Evolutionary conservation across 2,888 invertebrate species (phyloP), one percentile per base, ranked within the genome.

Genomic region (Netelia melanura): DNA sequence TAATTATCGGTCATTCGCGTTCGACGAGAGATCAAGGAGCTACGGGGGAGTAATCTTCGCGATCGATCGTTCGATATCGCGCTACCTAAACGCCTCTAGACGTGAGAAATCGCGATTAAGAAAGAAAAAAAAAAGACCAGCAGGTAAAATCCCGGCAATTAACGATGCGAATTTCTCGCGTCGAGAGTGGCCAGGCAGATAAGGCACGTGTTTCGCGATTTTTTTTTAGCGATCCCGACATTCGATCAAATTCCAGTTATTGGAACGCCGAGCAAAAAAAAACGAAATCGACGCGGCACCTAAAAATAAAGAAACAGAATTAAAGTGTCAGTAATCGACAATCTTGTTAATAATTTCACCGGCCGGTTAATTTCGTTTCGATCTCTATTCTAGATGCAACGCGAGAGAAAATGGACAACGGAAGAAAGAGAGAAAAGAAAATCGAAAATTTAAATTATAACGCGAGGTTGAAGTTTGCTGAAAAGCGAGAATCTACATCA

Each of bases 141-240:
- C 30, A 5, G 3, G 6, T 30, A 2, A 30, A 72, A 77, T 79
- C 62, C 81, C 70, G 84, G 67, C 76, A 77, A 84, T 84, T 74
- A 74, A 23, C 54, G 72, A 64, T 54, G 38, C 17, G 77, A 68
- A 81, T 72, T 81, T 84, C 54, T 68, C 54, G 17, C 17, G 17
- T 11, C 48, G 6, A 48, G 3, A 61, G 21, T 25, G 62, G 30
- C 62, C 30, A n/a, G 52, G 17, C 11, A 21, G 81, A 84, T 84
- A 84, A 84, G 76, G 62, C 76, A 76, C 74, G 74, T 74, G 74
- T 68, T 68, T 38, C 23, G 58, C 43, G 38, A 54, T 70, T 78
- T 38, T 78, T 38, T 30, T 30, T 30, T 0, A 61, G 30, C 52
- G 61, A 61, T 70, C n/a, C 30, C 21, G 10, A n/a, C 17, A 8